Percentiles rank a stretch among this genome's conserved stretches.
Evolutionary conservation across 2,113 vertebrate genomes (phyloP).

Genomic region (Marcusenius ussheri): DNA sequence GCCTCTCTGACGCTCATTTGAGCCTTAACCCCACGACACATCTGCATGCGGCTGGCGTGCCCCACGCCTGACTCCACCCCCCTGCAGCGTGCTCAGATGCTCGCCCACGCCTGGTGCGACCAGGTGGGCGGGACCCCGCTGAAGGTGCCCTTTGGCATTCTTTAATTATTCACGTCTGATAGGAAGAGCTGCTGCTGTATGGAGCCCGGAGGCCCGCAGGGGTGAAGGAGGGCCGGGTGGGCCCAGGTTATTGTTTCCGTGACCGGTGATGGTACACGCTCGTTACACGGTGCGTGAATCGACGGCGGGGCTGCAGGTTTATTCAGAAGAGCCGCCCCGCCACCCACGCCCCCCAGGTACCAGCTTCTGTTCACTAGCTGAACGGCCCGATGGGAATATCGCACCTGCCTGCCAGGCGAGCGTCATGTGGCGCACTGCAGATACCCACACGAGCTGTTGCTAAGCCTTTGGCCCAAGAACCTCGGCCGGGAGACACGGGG

Average conservation of each 20-base stretch:
- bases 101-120: background rate
- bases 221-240: background rate
- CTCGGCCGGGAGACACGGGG: background rate
- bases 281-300: background rate
- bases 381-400: background rate
- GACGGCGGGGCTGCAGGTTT: background rate
- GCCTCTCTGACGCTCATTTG: background rate
- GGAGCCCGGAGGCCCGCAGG: background rate
- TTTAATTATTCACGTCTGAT: background rate
- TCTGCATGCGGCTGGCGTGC: background rate
- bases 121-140: background rate
- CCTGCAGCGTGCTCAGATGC: background rate
- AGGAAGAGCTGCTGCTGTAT: background rate
- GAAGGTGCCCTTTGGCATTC: background rate
- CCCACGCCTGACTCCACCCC: background rate
- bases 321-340: background rate
- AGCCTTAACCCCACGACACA: background rate
- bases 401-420: background rate
- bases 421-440: background rate
- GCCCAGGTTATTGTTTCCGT: background rate
- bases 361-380: constrained; percentile 8
- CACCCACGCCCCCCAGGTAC: background rate
- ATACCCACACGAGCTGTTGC: background rate
- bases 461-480: background rate
- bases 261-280: background rate